phyloP scores from a whole-genome alignment of 1,140 invertebrate species.

The Sitobion miscanthi region DNA sequence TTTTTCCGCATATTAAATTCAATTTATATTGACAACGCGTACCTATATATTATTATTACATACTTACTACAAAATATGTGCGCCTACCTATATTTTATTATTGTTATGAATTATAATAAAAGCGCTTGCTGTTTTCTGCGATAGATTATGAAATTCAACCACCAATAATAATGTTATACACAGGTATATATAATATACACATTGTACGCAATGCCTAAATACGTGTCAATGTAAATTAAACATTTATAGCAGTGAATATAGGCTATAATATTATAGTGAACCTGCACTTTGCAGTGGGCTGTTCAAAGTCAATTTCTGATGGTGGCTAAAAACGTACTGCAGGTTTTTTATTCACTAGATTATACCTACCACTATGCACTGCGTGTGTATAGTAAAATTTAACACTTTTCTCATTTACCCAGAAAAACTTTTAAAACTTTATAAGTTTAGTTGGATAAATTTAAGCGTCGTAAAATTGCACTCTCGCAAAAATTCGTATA shows the following conservation, averaged over 20 bases:
- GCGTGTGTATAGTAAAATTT: background rate
- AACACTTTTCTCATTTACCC: background rate
- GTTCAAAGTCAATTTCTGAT: background rate
- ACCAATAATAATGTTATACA: background rate
- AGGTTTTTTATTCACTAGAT: background rate
- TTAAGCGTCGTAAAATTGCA: background rate
- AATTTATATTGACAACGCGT: background rate
- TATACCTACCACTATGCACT: background rate
- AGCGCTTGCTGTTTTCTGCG: background rate
- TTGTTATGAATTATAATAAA: background rate
- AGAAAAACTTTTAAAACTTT: background rate
- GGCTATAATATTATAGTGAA: background rate
- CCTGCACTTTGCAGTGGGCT: background rate
- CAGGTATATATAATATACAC: background rate
- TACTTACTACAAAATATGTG: too few relatives aligned
- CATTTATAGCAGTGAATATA: background rate
- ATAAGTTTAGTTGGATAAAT: background rate
- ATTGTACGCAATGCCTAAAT: background rate
- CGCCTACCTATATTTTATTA: too few relatives aligned
- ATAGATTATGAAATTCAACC: background rate
- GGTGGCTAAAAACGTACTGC: too few relatives aligned
- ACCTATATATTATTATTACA: background rate
- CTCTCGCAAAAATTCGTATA: background rate
- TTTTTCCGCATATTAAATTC: background rate
- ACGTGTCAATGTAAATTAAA: background rate